Percentiles rank a stretch among this genome's conserved stretches.
phyloP scores from a whole-genome alignment of 2,113 vertebrate species.

The Menura novaehollandiae region DNA sequence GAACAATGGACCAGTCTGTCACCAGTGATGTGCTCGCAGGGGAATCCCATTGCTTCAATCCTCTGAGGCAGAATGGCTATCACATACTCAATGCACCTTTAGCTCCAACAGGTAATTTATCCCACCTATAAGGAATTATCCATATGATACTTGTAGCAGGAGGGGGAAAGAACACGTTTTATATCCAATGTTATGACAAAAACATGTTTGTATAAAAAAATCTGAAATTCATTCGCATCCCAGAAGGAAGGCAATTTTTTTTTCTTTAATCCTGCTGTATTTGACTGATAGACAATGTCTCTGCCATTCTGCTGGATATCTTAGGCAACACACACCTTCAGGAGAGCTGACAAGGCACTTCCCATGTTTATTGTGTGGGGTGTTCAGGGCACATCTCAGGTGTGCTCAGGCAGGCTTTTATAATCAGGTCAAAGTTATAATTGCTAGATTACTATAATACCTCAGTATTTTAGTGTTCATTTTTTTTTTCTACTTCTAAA shows the following conservation, averaged over 20 bases:
- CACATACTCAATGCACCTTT: constrained; percentile 79
- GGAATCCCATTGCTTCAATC: constrained; percentile 80
- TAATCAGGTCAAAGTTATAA: background rate
- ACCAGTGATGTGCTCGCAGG: constrained; percentile 74
- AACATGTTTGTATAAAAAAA: background rate
- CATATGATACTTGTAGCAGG: background rate
- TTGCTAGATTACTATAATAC: background rate
- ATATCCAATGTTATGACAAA: background rate
- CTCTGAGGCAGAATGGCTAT: constrained; percentile 87
- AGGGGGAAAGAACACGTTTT: background rate
- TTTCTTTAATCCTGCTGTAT: background rate
- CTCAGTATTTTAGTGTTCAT: background rate
- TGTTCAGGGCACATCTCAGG: background rate
- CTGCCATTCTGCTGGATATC: background rate
- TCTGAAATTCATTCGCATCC: background rate
- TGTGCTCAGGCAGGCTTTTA: background rate
- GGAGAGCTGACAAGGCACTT: background rate
- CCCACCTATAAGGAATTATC: background rate
- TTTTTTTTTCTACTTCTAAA: background rate
- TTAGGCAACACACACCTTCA: background rate
- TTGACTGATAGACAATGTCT: background rate
- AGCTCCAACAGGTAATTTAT: constrained; percentile 79
- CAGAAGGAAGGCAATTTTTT: background rate
- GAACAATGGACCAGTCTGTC: constrained; percentile 80
- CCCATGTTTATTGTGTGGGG: background rate